Evolutionary conservation across 2,888 invertebrate species (phyloP), one percentile per base, ranked within the genome.

Genomic region (Coleophora deauratella): DNA sequence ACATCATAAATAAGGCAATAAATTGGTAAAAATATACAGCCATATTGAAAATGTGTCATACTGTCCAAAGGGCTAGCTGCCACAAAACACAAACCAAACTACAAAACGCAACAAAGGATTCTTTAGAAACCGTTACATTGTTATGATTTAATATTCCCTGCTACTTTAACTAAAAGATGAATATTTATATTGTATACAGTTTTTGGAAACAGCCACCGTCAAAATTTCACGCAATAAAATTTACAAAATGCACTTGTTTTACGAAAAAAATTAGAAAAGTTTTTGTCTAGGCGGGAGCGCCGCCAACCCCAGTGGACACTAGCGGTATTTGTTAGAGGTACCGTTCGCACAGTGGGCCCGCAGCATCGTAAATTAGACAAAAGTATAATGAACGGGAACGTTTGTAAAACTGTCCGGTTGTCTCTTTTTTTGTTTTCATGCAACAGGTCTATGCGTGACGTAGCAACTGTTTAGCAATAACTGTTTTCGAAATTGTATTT

Each of bases 341-440:
- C 68, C 66, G 67, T 64, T 63, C 43, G 62, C 68, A 74, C 73
- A 72, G 76, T 70, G 69, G 57, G 54, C 76, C 76, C 75, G 66
- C 60, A 72, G 59, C 46, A 64, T 66, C 67, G 59, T 82, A 82
- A 81, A 82, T 76, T 66, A 70, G 49, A 68, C 66, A 67, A 65
- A 72, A 70, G 58, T 54, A 65, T 68, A 62, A 66, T 66, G 56
- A 79, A 82, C 84, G 81, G 84, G 67, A 84, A 49, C 61, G 54
- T 80, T 81, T 79, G 84, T 82, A 62, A 68, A 77, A 75, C 73
- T 68, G 75, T 73, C n/a, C n/a, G 60, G 59, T 55, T 56, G 35
- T 46, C 49, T 68, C 71, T 72, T 72, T 72, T 45, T 65, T 52
- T 32, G 33, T 45, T 49, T 46, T 28, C 28, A 28, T 13, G 14